phyloP scores from a whole-genome alignment of 2,797 vertebrate species.

The Falco concolor region DNA sequence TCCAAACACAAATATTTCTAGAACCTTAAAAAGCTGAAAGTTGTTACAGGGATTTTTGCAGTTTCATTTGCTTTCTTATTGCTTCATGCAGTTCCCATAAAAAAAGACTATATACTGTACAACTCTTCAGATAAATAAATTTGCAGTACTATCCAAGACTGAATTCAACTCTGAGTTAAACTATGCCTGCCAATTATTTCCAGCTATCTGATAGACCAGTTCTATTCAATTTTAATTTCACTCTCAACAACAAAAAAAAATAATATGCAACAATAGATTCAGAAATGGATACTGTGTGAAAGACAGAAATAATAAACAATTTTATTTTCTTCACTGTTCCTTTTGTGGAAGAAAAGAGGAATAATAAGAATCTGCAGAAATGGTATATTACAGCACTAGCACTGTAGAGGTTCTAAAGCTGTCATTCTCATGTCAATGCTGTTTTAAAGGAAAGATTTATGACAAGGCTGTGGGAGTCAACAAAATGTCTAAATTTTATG shows the following conservation, averaged over 20 bases:
- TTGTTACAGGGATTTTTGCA: not conserved
- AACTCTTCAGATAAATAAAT: slow-evolving; percentile 28
- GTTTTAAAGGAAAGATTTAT: not conserved
- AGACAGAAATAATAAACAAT: not conserved
- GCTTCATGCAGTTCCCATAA: not conserved
- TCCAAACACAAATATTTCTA: not conserved
- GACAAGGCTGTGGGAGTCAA: not conserved
- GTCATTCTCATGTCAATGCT: not conserved
- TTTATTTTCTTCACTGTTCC: not conserved
- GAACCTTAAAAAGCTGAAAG: not conserved
- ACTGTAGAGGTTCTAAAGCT: not conserved
- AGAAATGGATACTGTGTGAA: not conserved
- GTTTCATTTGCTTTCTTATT: slow-evolving; percentile 11
- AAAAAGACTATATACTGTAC: not conserved
- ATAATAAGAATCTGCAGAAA: not conserved
- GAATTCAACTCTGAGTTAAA: slow-evolving; percentile 33
- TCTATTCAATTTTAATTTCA: slow-evolving; percentile 22
- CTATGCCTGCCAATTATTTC: slow-evolving; percentile 28
- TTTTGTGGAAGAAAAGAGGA: not conserved
- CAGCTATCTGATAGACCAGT: not conserved
- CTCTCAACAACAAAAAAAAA: not conserved
- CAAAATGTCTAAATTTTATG: not conserved
- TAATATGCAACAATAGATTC: not conserved
- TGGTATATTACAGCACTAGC: accelerated
- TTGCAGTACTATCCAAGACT: not conserved